Percentiles rank a stretch among this genome's conserved stretches.
These are phyloP conservation scores for Galeopterus variegatus DNA, from an alignment of 2,113 vertebrate genomes.

Conservation along the genomic window DNA sequence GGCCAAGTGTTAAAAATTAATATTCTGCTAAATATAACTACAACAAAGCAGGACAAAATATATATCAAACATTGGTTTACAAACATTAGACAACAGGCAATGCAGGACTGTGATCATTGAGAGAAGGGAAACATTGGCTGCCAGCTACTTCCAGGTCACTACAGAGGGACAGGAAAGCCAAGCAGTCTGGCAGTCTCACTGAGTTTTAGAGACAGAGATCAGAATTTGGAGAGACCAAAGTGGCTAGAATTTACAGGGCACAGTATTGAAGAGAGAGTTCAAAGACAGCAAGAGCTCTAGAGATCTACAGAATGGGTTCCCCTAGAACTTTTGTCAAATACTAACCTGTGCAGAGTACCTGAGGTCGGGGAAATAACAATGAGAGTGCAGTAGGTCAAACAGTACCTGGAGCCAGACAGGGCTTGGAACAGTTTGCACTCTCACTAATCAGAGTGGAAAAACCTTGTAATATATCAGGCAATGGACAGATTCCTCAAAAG, in stretches of 20 bases:
- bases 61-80: not conserved
- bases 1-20: slow-evolving; percentile 47
- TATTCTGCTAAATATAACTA: slow-evolving; percentile 45
- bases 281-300: not conserved
- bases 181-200: not conserved
- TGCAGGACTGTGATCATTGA: not conserved
- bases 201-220: not conserved
- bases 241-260: not conserved
- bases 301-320: not conserved
- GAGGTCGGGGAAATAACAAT: not conserved
- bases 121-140: slow-evolving; percentile 9
- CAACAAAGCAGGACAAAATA: not conserved
- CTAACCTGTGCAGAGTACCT: not conserved
- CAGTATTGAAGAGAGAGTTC: not conserved
- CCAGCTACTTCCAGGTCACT: not conserved
- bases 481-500: not conserved
- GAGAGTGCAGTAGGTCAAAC: not conserved
- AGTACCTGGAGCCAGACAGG: not conserved
- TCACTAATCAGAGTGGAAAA: not conserved
- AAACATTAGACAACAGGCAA: not conserved
- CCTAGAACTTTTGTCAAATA: not conserved
- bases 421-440: not conserved
- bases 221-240: not conserved
- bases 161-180: not conserved
- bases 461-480: not conserved